These are phyloP conservation scores for Caenorhabditis macrosperma DNA, from an alignment of 2,888 invertebrate genomes.

Conservation along the genomic window DNA sequence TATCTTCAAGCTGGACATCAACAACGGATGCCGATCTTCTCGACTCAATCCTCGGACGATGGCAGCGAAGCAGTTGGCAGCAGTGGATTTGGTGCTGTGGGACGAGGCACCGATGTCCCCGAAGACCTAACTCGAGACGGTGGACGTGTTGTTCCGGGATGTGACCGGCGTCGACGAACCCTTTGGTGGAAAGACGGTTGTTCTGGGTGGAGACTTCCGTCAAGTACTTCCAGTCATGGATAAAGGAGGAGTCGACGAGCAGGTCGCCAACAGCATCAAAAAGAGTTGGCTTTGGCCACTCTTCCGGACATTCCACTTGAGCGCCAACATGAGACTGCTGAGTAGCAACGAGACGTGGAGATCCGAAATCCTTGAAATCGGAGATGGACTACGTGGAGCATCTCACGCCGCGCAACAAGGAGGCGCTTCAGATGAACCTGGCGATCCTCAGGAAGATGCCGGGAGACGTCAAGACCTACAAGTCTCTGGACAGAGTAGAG, in stretches of 20 bases:
- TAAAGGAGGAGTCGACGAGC: conserved; percentile 10
- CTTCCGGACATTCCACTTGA: conserved; percentile 14
- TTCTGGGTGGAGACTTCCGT: conserved; percentile 56
- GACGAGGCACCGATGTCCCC: conserved; percentile 47
- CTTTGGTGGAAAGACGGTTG: conserved; percentile 48
- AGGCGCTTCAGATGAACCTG: not conserved
- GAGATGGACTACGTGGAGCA: conserved; percentile 2
- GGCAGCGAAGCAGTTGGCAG: not conserved
- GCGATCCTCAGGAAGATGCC: not conserved
- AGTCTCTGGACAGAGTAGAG: not conserved
- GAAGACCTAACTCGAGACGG: conserved; percentile 16
- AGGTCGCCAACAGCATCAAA: conserved; percentile 35
- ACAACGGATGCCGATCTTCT: not conserved
- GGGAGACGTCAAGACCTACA: not conserved
- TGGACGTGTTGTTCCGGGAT: conserved; percentile 26
- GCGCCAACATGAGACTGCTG: conserved; percentile 23
- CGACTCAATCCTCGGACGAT: not conserved
- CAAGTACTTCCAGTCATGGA: conserved; percentile 54
- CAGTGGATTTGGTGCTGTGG: not conserved
- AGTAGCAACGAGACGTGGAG: conserved; percentile 4
- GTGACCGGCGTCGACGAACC: conserved; percentile 24
- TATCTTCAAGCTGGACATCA: conserved; percentile 35
- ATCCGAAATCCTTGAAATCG: conserved; percentile 25
- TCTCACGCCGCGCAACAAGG: conserved; percentile 20
- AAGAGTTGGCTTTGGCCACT: conserved; percentile 12